Conservation (phyloP, 2,113 vertebrate species). For the Cinclus mexicanus region DNA sequence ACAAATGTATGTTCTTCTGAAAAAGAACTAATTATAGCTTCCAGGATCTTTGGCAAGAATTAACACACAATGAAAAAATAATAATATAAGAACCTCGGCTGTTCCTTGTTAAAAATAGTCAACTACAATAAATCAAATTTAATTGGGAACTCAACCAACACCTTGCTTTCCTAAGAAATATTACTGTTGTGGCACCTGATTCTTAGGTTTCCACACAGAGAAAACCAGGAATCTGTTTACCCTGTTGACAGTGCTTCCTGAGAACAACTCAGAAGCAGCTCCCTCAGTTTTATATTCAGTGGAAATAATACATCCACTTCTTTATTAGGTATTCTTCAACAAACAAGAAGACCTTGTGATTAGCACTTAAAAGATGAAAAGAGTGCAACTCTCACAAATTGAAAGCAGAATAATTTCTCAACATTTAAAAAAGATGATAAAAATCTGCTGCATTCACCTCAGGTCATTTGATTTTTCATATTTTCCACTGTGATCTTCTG, state of each 20-base stretch:
- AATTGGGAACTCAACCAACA: background rate
- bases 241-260: background rate
- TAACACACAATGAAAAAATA: background rate
- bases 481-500: background rate
- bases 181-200: background rate
- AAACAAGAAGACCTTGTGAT: background rate
- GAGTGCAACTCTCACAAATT: background rate
- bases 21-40: background rate
- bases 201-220: background rate
- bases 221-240: background rate
- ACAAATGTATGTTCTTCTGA: background rate
- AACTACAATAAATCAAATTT: background rate
- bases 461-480: background rate
- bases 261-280: background rate
- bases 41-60: background rate
- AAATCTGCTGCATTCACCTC: background rate
- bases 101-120: constrained; percentile 11
- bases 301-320: background rate
- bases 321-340: background rate
- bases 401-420: background rate
- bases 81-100: background rate
- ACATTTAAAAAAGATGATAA: background rate
- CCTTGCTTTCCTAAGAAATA: background rate
- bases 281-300: background rate
- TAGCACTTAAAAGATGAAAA: background rate